These are phyloP conservation scores for Uloborus plumipes DNA, from an alignment of 2,888 invertebrate species.

Conservation along the genomic window DNA sequence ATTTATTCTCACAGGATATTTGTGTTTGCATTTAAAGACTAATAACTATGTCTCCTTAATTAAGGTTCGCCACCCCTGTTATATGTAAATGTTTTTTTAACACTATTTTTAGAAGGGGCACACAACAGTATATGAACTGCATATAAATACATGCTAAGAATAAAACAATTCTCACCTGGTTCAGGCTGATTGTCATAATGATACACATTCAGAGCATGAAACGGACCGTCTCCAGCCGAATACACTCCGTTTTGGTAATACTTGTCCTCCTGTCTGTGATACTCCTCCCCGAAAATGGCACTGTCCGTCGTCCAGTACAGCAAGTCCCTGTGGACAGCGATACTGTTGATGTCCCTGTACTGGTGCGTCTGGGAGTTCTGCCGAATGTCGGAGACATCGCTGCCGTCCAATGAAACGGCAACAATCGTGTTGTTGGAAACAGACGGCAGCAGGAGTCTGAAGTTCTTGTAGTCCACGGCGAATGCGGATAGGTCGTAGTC, in stretches of 20 bases:
- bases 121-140: too few relatives aligned
- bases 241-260: conserved; percentile 83
- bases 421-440: conserved; percentile 83
- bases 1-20: too few relatives aligned
- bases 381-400: conserved; percentile 76
- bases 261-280: conserved; percentile 78
- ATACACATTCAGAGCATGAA: conserved; percentile 75
- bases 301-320: conserved; percentile 89
- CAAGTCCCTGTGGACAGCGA: conserved; percentile 82
- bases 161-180: conserved; percentile 68
- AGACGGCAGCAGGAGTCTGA: conserved; percentile 81
- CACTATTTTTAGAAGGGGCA: too few relatives aligned
- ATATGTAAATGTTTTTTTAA: too few relatives aligned
- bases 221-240: conserved; percentile 73
- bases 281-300: conserved; percentile 84
- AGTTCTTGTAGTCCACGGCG: conserved; percentile 85
- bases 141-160: too few relatives aligned
- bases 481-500: conserved; percentile 82
- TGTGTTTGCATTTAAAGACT: too few relatives aligned
- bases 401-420: conserved; percentile 85
- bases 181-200: conserved; percentile 81
- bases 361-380: conserved; percentile 80
- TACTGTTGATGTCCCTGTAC: conserved; percentile 81
- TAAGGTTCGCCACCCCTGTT: too few relatives aligned
- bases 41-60: too few relatives aligned